phyloP scores from a whole-genome alignment of 2,888 invertebrate species.

The Entomobrya proxima region DNA sequence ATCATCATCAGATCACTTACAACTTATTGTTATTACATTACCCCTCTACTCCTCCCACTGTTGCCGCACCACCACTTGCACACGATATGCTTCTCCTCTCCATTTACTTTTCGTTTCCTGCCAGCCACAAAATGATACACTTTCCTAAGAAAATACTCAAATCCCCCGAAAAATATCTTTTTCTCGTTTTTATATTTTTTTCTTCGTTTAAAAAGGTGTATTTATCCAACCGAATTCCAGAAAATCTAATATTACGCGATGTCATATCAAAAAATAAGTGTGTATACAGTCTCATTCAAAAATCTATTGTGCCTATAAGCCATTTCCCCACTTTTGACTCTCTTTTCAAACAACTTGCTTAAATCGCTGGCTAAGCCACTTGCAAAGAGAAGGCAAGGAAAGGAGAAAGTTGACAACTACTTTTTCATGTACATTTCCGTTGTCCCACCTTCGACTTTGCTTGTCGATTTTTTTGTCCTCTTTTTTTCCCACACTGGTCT shows the following conservation, averaged over 20 bases:
- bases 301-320: not conserved
- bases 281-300: not conserved
- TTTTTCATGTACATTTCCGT: not conserved
- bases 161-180: not conserved
- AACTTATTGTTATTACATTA: conserved; percentile 34
- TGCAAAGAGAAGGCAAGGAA: not conserved
- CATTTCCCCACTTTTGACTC: not conserved
- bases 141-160: not conserved
- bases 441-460: conserved; percentile 20
- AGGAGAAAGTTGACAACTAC: not conserved
- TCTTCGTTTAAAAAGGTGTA: conserved; percentile 24
- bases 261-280: not conserved
- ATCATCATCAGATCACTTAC: conserved; percentile 26
- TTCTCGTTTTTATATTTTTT: not conserved
- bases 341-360: conserved; percentile 26
- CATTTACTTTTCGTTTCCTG: not conserved
- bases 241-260: too few species aligned
- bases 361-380: conserved; percentile 30
- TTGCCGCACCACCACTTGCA: not conserved
- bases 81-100: not conserved
- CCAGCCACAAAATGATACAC: conserved; percentile 2
- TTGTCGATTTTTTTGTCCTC: conserved; percentile 6
- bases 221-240: not conserved
- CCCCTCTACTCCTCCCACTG: not conserved
- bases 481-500: not conserved